Evolutionary conservation across 2,888 invertebrate species (phyloP).

Genomic region (Euproctis similis): DNA sequence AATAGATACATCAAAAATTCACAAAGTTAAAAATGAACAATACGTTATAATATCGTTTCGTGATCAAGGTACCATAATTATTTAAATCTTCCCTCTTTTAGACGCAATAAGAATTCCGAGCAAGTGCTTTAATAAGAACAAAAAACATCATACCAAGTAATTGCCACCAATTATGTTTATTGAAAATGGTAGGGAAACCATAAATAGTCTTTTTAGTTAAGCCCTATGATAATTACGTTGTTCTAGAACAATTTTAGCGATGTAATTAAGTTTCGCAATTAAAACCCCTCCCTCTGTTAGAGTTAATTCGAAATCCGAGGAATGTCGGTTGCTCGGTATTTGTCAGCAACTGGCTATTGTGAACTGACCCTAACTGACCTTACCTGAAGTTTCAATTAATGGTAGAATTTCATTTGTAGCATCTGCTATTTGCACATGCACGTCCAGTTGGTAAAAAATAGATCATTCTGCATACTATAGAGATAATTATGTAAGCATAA

Average conservation of each 20-base stretch:
- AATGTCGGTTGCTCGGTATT: slow-evolving; percentile 34
- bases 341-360: slow-evolving; percentile 24
- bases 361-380: slow-evolving; percentile 30
- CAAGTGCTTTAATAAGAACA: no score
- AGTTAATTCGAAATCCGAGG: slow-evolving; percentile 28
- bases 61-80: no score
- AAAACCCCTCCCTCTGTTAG: slow-evolving; percentile 38
- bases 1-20: no score
- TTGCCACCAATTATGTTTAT: background rate
- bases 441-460: no score
- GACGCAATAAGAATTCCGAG: no score
- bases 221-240: slow-evolving; percentile 27
- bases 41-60: no score
- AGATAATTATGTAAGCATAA: no score
- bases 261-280: slow-evolving; percentile 51
- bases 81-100: no score
- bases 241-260: slow-evolving; percentile 36
- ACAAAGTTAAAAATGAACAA: no score
- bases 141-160: no score
- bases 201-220: slow-evolving; percentile 29
- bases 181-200: slow-evolving; percentile 26
- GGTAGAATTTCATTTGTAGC: slow-evolving; percentile 19
- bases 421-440: slow-evolving; percentile 12
- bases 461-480: no score
- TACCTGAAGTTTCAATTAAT: slow-evolving; percentile 25